Base-by-base conservation (phyloP, 2,797 vertebrate species). In the Tenualosa thibaudeaui region DNA sequence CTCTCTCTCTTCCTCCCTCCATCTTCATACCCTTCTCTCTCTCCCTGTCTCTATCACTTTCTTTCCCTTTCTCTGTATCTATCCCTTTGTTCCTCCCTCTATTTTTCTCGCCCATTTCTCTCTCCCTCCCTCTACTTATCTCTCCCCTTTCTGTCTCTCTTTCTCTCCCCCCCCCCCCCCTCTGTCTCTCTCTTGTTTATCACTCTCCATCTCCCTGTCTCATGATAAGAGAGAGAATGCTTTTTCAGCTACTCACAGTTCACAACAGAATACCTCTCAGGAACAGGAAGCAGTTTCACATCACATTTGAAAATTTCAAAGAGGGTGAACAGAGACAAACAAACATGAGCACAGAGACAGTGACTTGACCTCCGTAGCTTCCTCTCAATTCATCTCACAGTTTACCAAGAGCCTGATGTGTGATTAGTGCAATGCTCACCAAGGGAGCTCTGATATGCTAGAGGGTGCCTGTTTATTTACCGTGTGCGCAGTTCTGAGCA, bases 1-100 rank as follows among this genome's bases (percentile, higher is more conserved):
- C 31, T 81, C 71, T 84, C 71, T 81, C 53, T 51, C 17, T 53
- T 26, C 78, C 26, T 60, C 81, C 50, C 78, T 71, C 71, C 50
- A 60, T 24, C 84, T 58, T 19, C 60, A 31, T 75, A 31, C 65
- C 62, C 50, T 50, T 83, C 81, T 82, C 26, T 31, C 81, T 54
- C 22, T 82, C 50, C 50, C 49, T 53, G 0, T 37, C 6, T 82
- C 50, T 84, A 43, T 53, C 50, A 5, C 50, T 2, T 9, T 31
- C 37, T 17, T 40, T 37, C 46, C 24, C 82, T 43, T 7, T n/a
- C 56, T 8, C 56, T 56, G 15, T 56, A 5, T 81, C 71, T 83
- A 53, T 81, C 51, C 31, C 10, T 60, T 31, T 31, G 31, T 31
- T 2, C 2, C 54, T 56, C 15, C 3, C 54, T 58, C 81, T 54